Evolutionary conservation across 2,113 vertebrate genomes (phyloP).

Genomic region (Heteronetta atricapilla): DNA sequence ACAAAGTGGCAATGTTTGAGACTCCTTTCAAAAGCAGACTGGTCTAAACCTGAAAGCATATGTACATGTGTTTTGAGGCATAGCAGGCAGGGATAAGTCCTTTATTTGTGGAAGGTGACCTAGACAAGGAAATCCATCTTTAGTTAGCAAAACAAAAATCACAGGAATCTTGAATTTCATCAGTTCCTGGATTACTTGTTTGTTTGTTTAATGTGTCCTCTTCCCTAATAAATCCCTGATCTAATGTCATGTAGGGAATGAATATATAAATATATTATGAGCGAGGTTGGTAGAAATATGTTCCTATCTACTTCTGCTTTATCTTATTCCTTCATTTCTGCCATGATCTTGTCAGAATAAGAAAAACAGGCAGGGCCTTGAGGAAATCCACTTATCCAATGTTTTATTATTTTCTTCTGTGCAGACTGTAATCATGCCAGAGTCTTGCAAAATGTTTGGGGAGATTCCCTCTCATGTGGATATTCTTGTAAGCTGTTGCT

Average conservation of each 20-base stretch:
- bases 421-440: background rate
- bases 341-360: background rate
- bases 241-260: background rate
- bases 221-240: background rate
- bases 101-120: background rate
- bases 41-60: background rate
- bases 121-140: background rate
- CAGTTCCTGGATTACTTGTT: background rate
- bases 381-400: background rate
- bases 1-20: background rate
- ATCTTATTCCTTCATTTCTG: background rate
- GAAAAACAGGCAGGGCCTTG: background rate
- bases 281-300: background rate
- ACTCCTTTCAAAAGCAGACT: background rate
- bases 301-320: background rate
- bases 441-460: background rate
- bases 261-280: background rate
- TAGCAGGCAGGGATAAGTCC: background rate
- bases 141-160: background rate
- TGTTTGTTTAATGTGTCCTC: background rate
- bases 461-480: background rate
- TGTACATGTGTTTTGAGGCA: background rate
- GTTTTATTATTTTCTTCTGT: background rate
- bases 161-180: background rate
- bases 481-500: background rate